Conservation (phyloP, 2,797 vertebrate genomes). For the Arrhamphus sclerolepis region DNA sequence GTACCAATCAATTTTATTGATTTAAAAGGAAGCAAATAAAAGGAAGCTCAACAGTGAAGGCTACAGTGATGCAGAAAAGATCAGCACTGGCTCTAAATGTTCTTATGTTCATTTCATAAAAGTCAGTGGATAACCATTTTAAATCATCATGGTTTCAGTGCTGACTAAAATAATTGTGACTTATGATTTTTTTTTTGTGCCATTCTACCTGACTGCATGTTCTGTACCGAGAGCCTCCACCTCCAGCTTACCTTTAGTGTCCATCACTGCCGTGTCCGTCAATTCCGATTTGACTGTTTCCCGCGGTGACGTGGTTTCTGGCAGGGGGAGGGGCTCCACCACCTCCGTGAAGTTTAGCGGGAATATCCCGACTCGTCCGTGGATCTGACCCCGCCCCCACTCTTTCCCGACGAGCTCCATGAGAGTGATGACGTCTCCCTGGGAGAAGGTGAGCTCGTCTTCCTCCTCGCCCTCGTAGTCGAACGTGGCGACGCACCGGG, state of each 20-base stretch:
- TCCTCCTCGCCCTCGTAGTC: slow-evolving; percentile 89
- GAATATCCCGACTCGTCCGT: slow-evolving; percentile 84
- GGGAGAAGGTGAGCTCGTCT: slow-evolving; percentile 90
- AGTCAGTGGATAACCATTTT: no score
- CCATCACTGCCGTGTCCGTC: rapidly evolving
- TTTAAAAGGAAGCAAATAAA: no score
- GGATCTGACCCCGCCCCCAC: slow-evolving; percentile 90
- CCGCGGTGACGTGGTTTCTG: neutral
- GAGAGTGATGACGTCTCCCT: slow-evolving; percentile 88
- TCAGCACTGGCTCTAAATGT: no score
- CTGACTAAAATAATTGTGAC: no score
- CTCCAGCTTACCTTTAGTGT: slow-evolving; percentile 14
- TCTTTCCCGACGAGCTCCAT: slow-evolving; percentile 87
- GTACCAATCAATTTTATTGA: no score
- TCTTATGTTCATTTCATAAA: no score
- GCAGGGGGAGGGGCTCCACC: slow-evolving; percentile 78
- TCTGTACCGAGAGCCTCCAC: no score
- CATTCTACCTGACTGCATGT: no score
- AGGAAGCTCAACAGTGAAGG: no score
- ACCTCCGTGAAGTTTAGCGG: slow-evolving; percentile 88
- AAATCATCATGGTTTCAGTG: no score
- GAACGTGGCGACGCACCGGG: slow-evolving; percentile 85
- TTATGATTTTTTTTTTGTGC: no score
- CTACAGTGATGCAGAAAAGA: no score
- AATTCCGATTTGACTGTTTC: neutral